Base-by-base conservation (phyloP, 2,888 invertebrate species). In the Leucozona laternaria region DNA sequence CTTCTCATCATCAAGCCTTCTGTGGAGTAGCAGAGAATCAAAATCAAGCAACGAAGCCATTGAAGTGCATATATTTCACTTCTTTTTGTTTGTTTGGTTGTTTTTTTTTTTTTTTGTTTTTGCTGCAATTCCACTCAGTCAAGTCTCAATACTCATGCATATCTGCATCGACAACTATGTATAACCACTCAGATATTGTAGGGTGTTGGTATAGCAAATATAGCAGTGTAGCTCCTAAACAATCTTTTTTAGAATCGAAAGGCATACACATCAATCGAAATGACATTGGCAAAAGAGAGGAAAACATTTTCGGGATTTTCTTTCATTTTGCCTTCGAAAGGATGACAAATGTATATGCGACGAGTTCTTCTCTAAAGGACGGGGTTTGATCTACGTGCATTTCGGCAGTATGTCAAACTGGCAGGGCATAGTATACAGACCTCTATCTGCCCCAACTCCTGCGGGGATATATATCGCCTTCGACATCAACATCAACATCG, bases 21-120 rank as follows among this genome's bases (percentile, higher is more conserved):
- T n/a, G 68, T 10, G 37, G 17, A 50, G 50, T n/a, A 66, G 28
- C n/a, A 28, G n/a, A 43, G 25, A 53, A 57, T 70, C 70, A 70
- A 45, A 53, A 57, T 70, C 70, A 70, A 45, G 31, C 62, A 71
- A 37, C 45, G 86, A 86, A 86, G 79, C 82, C 86, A 37, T 71
- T 28, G 58, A 86, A 86, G 75, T 82, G 86, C 86, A 86, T 75
- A 86, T 75, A 72, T 81, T 85, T 85, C 72, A 71, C 60, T 76
- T 68, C 64, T 79, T 75, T 60, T 70, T 34, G 22, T 34, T 72
- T 58, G 15, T 58, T 60, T 31, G 5, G 71, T 71, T 66, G 68
- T 77, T 50, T 58, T 40, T 11, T 37, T 71, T 66, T 68, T 17
- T 45, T 60, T 15, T 68, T 17, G 34, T 60, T 15, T 48, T 60